Evolutionary conservation across 2,797 vertebrate genomes (phyloP), one percentile per base, ranked within the genome.

Genomic region (Benthosema pterotum): DNA sequence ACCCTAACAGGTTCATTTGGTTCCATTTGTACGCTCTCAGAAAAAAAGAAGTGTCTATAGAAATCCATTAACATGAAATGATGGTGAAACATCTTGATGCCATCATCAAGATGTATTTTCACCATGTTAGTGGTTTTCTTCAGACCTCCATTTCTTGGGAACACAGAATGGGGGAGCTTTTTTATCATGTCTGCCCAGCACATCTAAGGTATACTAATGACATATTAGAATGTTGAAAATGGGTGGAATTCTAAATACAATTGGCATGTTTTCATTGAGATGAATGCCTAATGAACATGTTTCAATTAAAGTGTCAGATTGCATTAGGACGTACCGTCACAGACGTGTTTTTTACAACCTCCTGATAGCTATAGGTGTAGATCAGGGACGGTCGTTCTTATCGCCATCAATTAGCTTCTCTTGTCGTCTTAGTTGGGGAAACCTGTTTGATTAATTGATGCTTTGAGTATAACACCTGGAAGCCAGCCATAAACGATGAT

Each of bases 401-500:
- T 83, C 75, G 64, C 59, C 65, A 75, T 75, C 25, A 63, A 87
- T 88, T 85, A 87, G 65, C 69, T n/a, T 58, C 57, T 25, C 52
- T 79, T 75, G 81, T 84, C 72, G 72, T 74, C 80, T 82, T 49
- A 12, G 22, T 47, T 47, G 32, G 2, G 17, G n/a, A 67, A 57
- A 18, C 61, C 61, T 3, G 17, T 83, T 84, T 80, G 80, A 89
- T 85, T 83, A 69, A 85, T 82, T n/a, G 16, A 11, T 67, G 66
- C 57, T 25, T 28, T 56, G 69, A 80, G 67, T 70, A n/a, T n/a
- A 9, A 15, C 48, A 83, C 79, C 77, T 87, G 70, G 72, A 83
- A 70, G 57, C 51, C 18, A 11, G 45, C 69, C 73, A 71, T 77
- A n/a, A n/a, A n/a, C 57, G 43, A 2, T 25, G 53, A 68, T 52